Conservation (phyloP, 2,888 invertebrate species). For the Heliconius erato region DNA sequence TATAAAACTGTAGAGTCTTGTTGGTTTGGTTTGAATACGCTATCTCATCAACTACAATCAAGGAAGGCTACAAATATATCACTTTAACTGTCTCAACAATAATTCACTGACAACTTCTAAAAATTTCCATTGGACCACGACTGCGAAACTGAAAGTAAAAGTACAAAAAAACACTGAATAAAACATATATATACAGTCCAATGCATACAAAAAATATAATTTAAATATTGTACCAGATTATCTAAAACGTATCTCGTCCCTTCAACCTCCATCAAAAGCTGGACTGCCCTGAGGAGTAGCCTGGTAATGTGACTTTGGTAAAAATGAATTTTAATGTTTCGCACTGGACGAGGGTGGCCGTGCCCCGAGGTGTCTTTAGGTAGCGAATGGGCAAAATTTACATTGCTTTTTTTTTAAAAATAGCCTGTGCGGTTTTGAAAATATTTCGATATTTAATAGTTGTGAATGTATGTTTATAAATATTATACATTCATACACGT, state of each 20-base stretch:
- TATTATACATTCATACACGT: too few relatives aligned
- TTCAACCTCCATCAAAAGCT: conserved; percentile 18
- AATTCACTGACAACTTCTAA: neutral
- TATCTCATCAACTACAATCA: too few relatives aligned
- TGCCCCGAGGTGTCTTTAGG: conserved; percentile 44
- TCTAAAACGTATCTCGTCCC: conserved; percentile 38
- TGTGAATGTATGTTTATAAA: neutral
- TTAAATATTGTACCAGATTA: conserved; percentile 40
- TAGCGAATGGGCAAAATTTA: neutral
- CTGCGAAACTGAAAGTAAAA: neutral
- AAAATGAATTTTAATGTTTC: conserved; percentile 67
- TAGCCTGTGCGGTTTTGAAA: neutral
- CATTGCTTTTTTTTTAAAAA: conserved; percentile 4
- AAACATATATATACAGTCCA: neutral
- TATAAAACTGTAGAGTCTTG: too few relatives aligned
- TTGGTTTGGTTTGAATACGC: too few relatives aligned
- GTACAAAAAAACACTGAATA: neutral
- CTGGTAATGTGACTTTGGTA: conserved; percentile 64
- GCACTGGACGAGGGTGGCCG: conserved; percentile 40
- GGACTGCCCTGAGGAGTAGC: conserved; percentile 55
- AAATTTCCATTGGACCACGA: neutral
- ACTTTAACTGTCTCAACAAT: neutral
- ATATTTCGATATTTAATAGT: neutral
- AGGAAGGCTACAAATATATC: neutral
- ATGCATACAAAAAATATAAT: conserved; percentile 38